These are phyloP conservation scores for Monomorium pharaonis DNA, from an alignment of 1,140 invertebrate species.

Conservation along the genomic window DNA sequence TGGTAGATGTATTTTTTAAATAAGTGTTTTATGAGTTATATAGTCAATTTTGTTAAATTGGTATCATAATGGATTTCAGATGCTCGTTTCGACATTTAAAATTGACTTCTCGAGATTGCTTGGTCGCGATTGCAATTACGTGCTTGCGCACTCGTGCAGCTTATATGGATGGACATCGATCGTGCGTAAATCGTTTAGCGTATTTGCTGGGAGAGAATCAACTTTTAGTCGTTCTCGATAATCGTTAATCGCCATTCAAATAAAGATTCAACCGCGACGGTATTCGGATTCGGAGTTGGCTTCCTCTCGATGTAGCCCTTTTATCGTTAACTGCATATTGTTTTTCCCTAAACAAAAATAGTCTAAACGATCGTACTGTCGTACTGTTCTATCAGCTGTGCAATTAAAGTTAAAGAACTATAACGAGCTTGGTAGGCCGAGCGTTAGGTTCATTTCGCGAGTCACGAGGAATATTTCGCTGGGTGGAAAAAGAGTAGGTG, in stretches of 20 bases:
- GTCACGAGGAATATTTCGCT: constrained; percentile 57
- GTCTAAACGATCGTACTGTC: background rate
- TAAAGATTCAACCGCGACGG: background rate
- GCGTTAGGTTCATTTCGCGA: constrained; percentile 40
- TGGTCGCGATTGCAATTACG: background rate
- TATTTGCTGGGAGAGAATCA: constrained; percentile 3
- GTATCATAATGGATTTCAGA: background rate
- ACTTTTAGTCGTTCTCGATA: constrained; percentile 18
- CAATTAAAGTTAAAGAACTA: constrained; percentile 73
- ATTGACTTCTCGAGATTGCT: constrained; percentile 15
- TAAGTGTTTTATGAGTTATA: background rate
- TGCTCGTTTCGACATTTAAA: background rate
- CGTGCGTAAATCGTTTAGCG: constrained; percentile 13
- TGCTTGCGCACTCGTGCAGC: background rate
- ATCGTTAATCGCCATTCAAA: constrained; percentile 40
- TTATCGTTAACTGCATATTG: constrained; percentile 55
- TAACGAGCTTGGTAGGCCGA: constrained; percentile 67
- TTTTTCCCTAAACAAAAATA: constrained; percentile 48
- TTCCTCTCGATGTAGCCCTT: constrained; percentile 15
- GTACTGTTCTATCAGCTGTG: constrained; percentile 26
- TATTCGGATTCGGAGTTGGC: constrained; percentile 4
- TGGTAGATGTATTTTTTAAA: background rate
- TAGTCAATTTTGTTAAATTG: background rate
- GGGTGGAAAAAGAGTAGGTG: constrained; percentile 2
- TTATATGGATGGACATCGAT: constrained; percentile 23